Conservation (phyloP, 2,797 vertebrate species). For the Pseudomugil gertrudae region DNA sequence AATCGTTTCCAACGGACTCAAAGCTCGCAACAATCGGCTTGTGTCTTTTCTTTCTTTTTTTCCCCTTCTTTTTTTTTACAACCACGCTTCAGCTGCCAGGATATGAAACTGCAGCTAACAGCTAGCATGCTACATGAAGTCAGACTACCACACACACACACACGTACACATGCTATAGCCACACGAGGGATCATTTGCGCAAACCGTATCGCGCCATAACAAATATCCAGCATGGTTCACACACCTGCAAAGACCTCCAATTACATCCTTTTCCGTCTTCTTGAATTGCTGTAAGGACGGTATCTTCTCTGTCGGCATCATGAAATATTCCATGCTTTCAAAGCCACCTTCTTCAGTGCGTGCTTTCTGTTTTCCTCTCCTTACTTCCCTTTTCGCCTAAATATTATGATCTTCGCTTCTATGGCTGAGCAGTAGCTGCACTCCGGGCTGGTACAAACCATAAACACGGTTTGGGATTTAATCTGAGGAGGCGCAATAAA, state of each 20-base stretch:
- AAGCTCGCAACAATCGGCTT: conserved; percentile 35
- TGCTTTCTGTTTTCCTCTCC: conserved; percentile 42
- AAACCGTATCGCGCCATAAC: neutral
- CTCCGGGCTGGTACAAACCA: conserved; percentile 22
- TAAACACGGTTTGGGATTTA: conserved; percentile 4
- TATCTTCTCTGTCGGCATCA: conserved; percentile 94
- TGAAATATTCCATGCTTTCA: conserved; percentile 93
- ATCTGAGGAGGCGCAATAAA: conserved; percentile 17
- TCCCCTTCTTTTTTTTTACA: conserved; percentile 27
- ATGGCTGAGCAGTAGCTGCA: neutral
- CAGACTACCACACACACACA: conserved; percentile 44
- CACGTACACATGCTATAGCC: conserved; percentile 15
- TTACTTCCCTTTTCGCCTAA: conserved; percentile 34
- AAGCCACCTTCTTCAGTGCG: conserved; percentile 65
- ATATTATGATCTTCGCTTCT: neutral
- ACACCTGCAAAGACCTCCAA: conserved; percentile 93
- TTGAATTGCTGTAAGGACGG: conserved; percentile 91
- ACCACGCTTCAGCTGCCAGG: conserved; percentile 51
- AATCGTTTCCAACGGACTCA: neutral
- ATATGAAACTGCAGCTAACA: conserved; percentile 46
- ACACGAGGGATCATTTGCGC: conserved; percentile 31
- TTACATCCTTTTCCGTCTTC: conserved; percentile 94
- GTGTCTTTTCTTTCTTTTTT: conserved; percentile 9
- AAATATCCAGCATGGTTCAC: conserved; percentile 36
- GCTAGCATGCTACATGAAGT: conserved; percentile 63